Evolutionary conservation across 2,797 vertebrate species (phyloP).

Genomic region (Falco concolor): DNA sequence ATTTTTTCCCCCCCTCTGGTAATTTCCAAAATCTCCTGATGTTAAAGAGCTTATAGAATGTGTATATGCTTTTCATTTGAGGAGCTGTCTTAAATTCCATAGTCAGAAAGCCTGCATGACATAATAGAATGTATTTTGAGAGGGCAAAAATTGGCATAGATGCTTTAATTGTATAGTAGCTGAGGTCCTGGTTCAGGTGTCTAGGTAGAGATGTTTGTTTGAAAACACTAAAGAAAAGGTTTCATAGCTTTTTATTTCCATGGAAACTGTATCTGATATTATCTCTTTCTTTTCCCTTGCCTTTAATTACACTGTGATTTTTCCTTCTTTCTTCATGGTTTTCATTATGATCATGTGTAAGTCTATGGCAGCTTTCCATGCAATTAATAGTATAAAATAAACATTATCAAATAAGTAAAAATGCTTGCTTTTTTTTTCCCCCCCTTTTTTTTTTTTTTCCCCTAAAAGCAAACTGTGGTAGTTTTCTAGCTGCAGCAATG

Average conservation of each 20-base stretch:
- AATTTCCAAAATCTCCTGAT: neutral
- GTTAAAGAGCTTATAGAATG: neutral
- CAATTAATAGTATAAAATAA: neutral
- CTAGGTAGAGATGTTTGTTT: neutral
- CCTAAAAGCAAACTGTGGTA: neutral
- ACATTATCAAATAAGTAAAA: neutral
- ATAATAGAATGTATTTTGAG: neutral
- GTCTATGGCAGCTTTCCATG: neutral
- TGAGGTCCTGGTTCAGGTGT: neutral
- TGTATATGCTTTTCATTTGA: neutral
- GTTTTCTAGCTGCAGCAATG: neutral
- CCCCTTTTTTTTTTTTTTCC: neutral
- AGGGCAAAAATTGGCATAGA: neutral
- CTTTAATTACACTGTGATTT: neutral
- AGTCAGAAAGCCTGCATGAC: neutral
- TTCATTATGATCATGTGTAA: neutral
- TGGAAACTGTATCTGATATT: neutral
- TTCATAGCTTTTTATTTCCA: conserved; percentile 33
- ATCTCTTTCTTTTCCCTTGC: neutral
- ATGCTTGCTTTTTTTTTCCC: neutral
- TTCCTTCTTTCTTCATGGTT: neutral
- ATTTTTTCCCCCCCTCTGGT: neutral
- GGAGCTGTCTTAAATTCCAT: neutral
- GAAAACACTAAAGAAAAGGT: neutral
- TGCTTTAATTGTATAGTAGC: neutral